Evolutionary conservation across 2,113 vertebrate species (phyloP).

Genomic region (Callionymus lyra): DNA sequence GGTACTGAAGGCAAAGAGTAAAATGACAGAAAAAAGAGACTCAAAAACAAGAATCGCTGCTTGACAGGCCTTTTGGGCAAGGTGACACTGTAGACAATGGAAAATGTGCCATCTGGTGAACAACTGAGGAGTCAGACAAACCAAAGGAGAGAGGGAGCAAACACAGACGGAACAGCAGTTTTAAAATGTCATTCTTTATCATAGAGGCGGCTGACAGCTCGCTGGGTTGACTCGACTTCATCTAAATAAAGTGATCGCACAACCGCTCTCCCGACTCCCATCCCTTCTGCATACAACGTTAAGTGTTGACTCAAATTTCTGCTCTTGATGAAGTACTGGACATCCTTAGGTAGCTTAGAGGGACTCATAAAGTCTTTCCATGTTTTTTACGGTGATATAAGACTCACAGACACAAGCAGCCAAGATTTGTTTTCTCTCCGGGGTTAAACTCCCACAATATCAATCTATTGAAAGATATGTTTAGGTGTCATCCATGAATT

Average conservation of each 20-base stretch:
- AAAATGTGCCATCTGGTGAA: slow-evolving; percentile 38
- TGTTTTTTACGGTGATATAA: no score
- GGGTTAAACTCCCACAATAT: no score
- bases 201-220: slow-evolving; percentile 16
- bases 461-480: no score
- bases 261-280: slow-evolving; percentile 63
- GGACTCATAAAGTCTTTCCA: not conserved
- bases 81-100: slow-evolving; percentile 44
- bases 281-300: slow-evolving; percentile 57
- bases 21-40: not conserved
- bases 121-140: slow-evolving; percentile 11
- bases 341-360: not conserved
- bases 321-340: slow-evolving; percentile 17
- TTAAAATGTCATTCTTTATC: slow-evolving; percentile 16
- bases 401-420: no score
- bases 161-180: slow-evolving; percentile 5
- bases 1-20: not conserved
- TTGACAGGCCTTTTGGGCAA: slow-evolving; percentile 25
- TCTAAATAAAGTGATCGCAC: slow-evolving; percentile 76
- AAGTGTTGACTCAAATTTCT: slow-evolving; percentile 29
- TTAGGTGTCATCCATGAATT: no score
- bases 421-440: no score
- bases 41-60: slow-evolving; percentile 6
- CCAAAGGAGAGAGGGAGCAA: slow-evolving; percentile 9
- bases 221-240: slow-evolving; percentile 6